Percentiles rank a stretch among this genome's conserved stretches.
These are phyloP conservation scores for Petrolisthes manimaculis DNA, from an alignment of 2,888 invertebrate species.

Conservation along the genomic window DNA sequence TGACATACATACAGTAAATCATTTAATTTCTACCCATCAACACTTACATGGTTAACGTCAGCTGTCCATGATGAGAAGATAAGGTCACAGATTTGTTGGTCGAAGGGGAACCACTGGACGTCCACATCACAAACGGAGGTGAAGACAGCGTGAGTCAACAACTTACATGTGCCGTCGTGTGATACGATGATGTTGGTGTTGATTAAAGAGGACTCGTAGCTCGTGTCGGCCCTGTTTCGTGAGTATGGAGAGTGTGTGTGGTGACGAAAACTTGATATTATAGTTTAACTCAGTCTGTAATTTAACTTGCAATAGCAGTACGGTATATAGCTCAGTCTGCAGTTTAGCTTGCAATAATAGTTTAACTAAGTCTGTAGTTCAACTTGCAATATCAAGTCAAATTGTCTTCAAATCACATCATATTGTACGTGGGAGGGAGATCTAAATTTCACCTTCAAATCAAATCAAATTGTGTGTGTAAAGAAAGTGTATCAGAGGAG, in stretches of 20 bases:
- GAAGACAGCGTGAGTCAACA: constrained; percentile 54
- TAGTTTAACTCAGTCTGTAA: no score
- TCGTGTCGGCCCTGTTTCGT: constrained; percentile 37
- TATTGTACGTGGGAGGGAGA: no score
- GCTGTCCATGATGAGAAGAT: constrained; percentile 55
- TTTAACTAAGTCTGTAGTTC: no score
- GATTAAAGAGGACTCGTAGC: constrained; percentile 44
- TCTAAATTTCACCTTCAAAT: no score
- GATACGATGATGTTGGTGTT: constrained; percentile 56
- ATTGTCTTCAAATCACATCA: no score
- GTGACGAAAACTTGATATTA: background rate
- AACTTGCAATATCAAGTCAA: no score
- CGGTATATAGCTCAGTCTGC: no score
- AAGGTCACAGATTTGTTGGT: constrained; percentile 58
- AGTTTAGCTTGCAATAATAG: no score
- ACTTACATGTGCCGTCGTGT: constrained; percentile 35
- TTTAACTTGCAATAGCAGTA: no score
- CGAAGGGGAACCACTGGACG: constrained; percentile 64
- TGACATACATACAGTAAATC: background rate
- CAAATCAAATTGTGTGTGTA: no score
- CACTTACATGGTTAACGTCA: constrained; percentile 38
- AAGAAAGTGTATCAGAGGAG: no score
- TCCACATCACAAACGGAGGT: constrained; percentile 59
- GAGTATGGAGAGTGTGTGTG: no score
- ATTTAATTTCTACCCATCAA: background rate